Percentiles rank a stretch among this genome's conserved stretches.
phyloP scores from a whole-genome alignment of 2,888 invertebrate genomes.

The Selenia dentaria region DNA sequence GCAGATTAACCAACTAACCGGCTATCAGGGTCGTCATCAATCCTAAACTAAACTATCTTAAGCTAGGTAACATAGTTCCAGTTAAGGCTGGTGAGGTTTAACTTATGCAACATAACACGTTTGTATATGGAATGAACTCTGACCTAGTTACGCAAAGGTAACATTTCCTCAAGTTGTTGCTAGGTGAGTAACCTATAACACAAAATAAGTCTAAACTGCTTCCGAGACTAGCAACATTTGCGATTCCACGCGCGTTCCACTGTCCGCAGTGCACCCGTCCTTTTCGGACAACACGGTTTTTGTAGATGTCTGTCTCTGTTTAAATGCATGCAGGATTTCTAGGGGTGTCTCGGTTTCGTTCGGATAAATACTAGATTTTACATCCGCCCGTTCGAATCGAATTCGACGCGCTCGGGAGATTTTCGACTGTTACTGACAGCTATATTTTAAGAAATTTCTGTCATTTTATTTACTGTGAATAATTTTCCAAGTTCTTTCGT shows the following conservation, averaged over 20 bases:
- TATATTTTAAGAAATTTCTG: background rate
- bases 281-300: constrained; percentile 38
- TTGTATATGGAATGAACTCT: background rate
- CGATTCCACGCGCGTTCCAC: constrained; percentile 71
- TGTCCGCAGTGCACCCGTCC: constrained; percentile 67
- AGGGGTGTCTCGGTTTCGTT: constrained; percentile 64
- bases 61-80: background rate
- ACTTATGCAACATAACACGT: background rate
- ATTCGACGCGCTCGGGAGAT: constrained; percentile 6
- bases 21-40: too few relatives aligned
- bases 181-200: constrained; percentile 45
- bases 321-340: constrained; percentile 68
- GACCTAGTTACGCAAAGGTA: constrained; percentile 10
- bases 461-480: background rate
- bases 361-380: constrained; percentile 60
- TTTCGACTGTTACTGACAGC: background rate
- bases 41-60: background rate
- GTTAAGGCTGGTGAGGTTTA: too few relatives aligned
- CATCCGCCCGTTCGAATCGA: constrained; percentile 46
- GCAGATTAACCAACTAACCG: too few relatives aligned
- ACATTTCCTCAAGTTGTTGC: constrained; percentile 29
- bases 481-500: too few relatives aligned
- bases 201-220: constrained; percentile 48
- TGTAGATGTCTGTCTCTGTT: constrained; percentile 44
- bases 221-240: constrained; percentile 56